Conservation (phyloP, 2,797 vertebrate genomes). For the Vespertilio murinus region DNA sequence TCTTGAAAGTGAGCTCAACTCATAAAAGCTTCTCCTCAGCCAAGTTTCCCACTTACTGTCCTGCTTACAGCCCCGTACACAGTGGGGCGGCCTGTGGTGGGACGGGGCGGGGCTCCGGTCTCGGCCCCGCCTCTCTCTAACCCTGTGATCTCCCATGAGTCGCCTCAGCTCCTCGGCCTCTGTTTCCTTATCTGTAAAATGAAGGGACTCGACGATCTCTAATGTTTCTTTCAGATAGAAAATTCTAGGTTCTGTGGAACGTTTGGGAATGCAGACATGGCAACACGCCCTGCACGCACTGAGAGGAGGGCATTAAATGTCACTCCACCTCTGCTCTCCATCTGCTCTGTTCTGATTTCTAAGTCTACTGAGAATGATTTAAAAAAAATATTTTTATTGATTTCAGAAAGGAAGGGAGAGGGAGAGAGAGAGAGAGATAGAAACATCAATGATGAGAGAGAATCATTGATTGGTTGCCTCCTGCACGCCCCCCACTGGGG, state of each 20-base stretch:
- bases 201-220: background rate
- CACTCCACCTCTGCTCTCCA: background rate
- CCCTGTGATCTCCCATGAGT: background rate
- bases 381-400: too few relatives aligned
- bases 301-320: background rate
- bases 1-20: background rate
- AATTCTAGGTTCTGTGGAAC: background rate
- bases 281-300: rapidly evolving
- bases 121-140: background rate
- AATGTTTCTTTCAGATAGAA: background rate
- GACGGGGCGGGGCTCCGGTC: background rate
- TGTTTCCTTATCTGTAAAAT: background rate
- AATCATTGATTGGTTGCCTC: too few relatives aligned
- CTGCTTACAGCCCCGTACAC: too few relatives aligned
- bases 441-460: too few relatives aligned
- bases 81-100: background rate
- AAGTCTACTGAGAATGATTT: background rate
- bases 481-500: too few relatives aligned
- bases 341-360: background rate
- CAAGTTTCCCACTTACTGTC: background rate
- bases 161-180: background rate
- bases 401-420: too few relatives aligned
- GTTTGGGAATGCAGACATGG: background rate
- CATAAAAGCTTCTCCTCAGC: background rate
- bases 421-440: too few relatives aligned